Conservation (phyloP, 2,113 vertebrate species). For the Chloropsis cyanopogon region DNA sequence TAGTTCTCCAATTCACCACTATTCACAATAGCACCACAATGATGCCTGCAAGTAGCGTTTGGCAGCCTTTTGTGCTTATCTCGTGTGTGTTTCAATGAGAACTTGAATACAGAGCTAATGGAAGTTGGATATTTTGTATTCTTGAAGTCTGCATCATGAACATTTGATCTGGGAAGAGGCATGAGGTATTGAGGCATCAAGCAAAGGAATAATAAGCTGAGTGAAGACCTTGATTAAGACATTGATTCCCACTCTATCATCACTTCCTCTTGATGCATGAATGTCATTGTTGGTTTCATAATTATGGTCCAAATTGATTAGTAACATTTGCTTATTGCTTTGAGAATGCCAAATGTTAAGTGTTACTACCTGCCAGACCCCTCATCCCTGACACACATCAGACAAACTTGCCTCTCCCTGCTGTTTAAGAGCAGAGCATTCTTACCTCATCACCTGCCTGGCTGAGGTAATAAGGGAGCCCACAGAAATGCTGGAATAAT, state of each 20-base stretch:
- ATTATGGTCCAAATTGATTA: slow-evolving; percentile 1
- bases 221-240: background rate
- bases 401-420: background rate
- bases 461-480: background rate
- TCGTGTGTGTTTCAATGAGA: background rate
- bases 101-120: background rate
- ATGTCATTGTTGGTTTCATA: background rate
- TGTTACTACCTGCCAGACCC: background rate
- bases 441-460: background rate
- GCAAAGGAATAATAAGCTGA: background rate
- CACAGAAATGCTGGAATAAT: slow-evolving; percentile 6
- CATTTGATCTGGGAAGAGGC: background rate
- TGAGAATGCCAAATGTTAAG: background rate
- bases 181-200: background rate
- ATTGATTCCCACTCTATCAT: background rate
- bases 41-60: background rate
- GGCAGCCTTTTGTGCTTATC: background rate
- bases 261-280: background rate
- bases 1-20: background rate
- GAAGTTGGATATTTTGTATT: background rate
- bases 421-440: background rate
- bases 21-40: background rate
- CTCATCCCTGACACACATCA: background rate
- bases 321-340: background rate
- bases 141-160: background rate